Conservation (phyloP, 2,797 vertebrate species). For the Alosa sapidissima region DNA sequence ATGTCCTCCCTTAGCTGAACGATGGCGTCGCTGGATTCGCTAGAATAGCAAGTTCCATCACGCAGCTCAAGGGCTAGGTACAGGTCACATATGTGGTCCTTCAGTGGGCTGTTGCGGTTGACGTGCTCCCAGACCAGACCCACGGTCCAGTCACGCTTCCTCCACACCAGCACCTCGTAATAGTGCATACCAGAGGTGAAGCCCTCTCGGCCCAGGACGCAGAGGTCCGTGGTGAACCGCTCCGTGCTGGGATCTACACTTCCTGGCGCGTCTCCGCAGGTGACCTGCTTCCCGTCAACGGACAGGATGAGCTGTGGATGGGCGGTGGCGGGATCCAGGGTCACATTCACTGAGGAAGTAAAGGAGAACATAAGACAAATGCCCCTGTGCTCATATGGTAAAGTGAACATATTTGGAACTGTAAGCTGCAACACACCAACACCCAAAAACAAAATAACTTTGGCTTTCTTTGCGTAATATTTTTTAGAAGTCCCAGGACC, state of each 20-base stretch:
- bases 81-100: constrained; percentile 40
- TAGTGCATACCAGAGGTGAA: constrained; percentile 39
- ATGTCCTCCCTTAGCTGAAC: constrained; percentile 22
- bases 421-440: too few relatives aligned
- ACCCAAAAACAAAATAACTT: too few relatives aligned
- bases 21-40: not conserved
- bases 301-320: constrained; percentile 69
- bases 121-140: constrained; percentile 55
- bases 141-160: constrained; percentile 51
- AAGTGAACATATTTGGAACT: too few relatives aligned
- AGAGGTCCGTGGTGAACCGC: constrained; percentile 45
- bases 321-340: constrained; percentile 66
- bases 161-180: constrained; percentile 52
- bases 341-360: constrained; percentile 59
- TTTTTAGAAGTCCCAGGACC: not conserved
- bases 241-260: not conserved
- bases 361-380: too few relatives aligned
- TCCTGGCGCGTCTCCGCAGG: constrained; percentile 28
- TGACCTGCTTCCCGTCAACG: constrained; percentile 59
- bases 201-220: constrained; percentile 48
- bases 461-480: too few relatives aligned
- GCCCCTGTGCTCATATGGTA: too few relatives aligned
- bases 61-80: constrained; percentile 51
- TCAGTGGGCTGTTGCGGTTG: constrained; percentile 31
- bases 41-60: constrained; percentile 42